Conservation (phyloP, 2,113 vertebrate species). For the Gulo gulo region DNA sequence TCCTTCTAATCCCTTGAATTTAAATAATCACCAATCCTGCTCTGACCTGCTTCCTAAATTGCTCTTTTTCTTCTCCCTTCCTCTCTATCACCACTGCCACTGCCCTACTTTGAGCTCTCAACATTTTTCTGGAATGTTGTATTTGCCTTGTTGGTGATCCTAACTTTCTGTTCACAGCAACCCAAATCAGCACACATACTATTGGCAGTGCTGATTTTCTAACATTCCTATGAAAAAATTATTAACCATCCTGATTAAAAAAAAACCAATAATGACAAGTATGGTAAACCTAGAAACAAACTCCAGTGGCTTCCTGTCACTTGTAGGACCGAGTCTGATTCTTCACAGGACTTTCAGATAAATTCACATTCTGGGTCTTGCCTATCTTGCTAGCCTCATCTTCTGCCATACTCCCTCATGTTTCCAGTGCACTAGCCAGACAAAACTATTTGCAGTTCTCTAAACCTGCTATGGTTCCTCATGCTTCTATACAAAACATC, state of each 20-base stretch:
- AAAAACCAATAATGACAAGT: background rate
- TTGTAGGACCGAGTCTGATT: background rate
- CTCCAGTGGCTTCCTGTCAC: background rate
- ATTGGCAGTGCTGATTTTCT: background rate
- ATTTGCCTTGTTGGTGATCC: background rate
- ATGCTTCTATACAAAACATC: background rate
- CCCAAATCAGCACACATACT: background rate
- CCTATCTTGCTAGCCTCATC: background rate
- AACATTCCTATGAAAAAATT: background rate
- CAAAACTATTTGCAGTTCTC: background rate
- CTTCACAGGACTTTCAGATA: background rate
- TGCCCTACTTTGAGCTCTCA: background rate
- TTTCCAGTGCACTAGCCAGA: background rate
- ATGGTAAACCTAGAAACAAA: background rate
- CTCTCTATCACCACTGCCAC: background rate
- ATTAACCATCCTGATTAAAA: background rate
- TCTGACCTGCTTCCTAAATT: constrained; percentile 6
- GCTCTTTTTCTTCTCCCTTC: background rate
- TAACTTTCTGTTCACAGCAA: background rate
- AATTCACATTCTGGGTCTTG: background rate
- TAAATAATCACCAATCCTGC: constrained; percentile 20
- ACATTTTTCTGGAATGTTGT: background rate
- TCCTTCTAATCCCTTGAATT: constrained; percentile 25
- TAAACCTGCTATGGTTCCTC: background rate
- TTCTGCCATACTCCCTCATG: background rate